Evolutionary conservation across 2,113 vertebrate species (phyloP).

Genomic region (Gavia stellata): DNA sequence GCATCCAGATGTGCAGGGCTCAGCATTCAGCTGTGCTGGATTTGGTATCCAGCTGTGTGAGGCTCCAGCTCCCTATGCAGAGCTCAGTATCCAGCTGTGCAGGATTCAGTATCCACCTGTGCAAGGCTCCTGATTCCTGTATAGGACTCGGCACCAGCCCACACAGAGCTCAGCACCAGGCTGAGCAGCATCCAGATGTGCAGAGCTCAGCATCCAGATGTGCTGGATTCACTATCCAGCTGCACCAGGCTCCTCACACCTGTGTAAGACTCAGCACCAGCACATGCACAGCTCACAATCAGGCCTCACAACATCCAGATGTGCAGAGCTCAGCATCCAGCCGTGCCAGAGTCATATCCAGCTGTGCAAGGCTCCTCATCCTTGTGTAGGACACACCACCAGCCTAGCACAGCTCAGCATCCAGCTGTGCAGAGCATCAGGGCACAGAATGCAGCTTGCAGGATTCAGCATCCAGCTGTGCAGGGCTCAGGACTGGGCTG

Average conservation of each 20-base stretch:
- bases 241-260: background rate
- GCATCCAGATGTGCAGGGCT: background rate
- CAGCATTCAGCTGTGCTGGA: background rate
- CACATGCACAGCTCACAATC: too few species aligned
- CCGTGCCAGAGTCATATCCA: background rate
- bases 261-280: rapidly evolving
- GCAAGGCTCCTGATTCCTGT: background rate
- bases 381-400: too few species aligned
- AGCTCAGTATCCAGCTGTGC: background rate
- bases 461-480: background rate
- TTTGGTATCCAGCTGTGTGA: background rate
- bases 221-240: background rate
- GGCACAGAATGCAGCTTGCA: background rate
- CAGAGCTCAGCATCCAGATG: background rate
- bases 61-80: background rate
- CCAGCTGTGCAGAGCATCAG: background rate
- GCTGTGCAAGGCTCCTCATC: background rate
- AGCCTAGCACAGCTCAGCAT: background rate
- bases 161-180: background rate
- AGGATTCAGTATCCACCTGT: background rate
- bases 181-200: background rate
- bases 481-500: background rate
- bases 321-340: background rate
- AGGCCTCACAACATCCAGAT: background rate
- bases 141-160: background rate